Conservation (phyloP, 2,113 vertebrate genomes). For the Leucopsar rothschildi region DNA sequence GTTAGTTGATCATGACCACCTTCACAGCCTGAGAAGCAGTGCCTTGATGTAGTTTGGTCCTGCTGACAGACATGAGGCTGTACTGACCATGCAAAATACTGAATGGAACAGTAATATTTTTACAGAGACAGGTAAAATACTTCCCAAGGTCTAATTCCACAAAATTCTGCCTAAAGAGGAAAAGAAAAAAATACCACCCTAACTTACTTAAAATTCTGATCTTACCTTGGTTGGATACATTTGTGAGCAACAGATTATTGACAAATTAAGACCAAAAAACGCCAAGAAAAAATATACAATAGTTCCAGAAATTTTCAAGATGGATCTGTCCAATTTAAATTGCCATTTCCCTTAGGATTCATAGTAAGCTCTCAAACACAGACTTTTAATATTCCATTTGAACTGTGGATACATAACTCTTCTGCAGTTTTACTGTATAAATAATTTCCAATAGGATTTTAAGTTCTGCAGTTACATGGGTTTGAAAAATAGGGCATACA, state of each 20-base stretch:
- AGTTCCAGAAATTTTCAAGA: constrained; percentile 46
- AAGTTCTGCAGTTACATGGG: background rate
- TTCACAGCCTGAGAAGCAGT: background rate
- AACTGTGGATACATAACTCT: background rate
- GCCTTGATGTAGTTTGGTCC: background rate
- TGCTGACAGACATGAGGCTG: constrained; percentile 18
- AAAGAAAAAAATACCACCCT: background rate
- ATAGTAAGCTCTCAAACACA: background rate
- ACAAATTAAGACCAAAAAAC: background rate
- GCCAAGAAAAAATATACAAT: background rate
- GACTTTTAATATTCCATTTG: background rate
- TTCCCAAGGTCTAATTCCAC: constrained; percentile 32
- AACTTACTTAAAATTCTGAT: background rate
- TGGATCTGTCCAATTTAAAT: background rate
- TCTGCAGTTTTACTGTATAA: background rate
- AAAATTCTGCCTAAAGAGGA: background rate
- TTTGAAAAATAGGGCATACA: background rate
- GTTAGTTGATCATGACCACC: background rate
- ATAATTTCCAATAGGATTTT: background rate
- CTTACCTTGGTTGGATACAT: background rate
- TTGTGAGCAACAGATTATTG: constrained; percentile 10
- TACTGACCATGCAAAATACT: background rate
- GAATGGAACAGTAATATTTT: constrained; percentile 25
- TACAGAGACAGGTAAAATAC: constrained; percentile 6
- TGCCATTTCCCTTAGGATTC: background rate